Evolutionary conservation across 2,888 invertebrate genomes (phyloP).

Genomic region (Xylota sylvarum): DNA sequence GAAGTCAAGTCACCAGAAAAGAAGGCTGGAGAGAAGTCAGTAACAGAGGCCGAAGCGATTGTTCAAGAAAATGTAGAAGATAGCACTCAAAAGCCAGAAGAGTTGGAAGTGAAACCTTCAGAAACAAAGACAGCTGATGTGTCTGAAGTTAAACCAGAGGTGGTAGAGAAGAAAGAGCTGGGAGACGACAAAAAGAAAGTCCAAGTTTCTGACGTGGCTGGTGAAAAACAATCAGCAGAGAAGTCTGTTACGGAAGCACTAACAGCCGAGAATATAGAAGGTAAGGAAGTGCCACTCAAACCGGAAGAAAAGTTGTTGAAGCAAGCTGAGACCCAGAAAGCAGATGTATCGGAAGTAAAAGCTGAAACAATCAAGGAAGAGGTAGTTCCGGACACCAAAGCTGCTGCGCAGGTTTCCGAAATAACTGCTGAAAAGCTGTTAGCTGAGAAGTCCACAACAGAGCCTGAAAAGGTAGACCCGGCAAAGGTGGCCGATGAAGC

Average conservation of each 20-base stretch:
- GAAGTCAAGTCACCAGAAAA: background rate
- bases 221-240: background rate
- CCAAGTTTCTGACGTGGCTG: background rate
- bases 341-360: constrained; percentile 10
- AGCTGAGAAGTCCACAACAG: constrained; percentile 12
- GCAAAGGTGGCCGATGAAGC: constrained; percentile 36
- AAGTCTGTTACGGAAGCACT: background rate
- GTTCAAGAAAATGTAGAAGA: background rate
- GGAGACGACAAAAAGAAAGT: background rate
- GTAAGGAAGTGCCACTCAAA: background rate
- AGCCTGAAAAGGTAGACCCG: constrained; percentile 20
- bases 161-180: background rate
- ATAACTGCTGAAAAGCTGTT: background rate
- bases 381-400: background rate
- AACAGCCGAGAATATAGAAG: background rate
- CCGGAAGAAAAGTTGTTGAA: constrained; percentile 9
- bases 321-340: constrained; percentile 8
- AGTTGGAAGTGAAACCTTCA: too few relatives aligned
- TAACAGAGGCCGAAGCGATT: background rate
- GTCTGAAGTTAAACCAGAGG: background rate
- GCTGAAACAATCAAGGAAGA: constrained; percentile 31
- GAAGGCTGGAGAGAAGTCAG: too few relatives aligned
- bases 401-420: background rate
- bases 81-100: too few relatives aligned
- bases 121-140: background rate